Evolutionary conservation across 2,113 vertebrate species (phyloP).

Genomic region (Datnioides undecimradiatus): DNA sequence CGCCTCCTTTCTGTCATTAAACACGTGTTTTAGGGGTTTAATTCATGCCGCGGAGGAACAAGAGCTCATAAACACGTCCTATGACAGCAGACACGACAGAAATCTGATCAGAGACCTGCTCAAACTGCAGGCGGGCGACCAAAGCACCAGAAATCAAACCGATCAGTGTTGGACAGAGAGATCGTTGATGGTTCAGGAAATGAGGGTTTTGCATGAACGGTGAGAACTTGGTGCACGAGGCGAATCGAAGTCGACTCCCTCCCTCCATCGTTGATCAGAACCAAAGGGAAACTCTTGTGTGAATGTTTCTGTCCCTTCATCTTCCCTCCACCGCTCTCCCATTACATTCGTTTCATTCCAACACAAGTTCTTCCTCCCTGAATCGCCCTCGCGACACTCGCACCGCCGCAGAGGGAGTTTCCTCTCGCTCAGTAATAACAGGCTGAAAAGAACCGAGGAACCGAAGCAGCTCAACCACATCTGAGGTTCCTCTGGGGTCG

Average conservation of each 20-base stretch:
- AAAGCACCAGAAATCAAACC: too few species aligned
- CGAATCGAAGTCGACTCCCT: too few species aligned
- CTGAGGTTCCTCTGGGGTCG: constrained; percentile 57
- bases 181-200: too few species aligned
- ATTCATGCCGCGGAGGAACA: too few species aligned
- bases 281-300: not conserved
- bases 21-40: too few species aligned
- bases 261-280: not conserved
- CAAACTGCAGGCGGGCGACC: not conserved
- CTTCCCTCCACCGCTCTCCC: not conserved
- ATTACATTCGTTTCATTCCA: constrained; percentile 26
- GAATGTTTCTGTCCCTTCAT: not conserved
- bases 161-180: too few species aligned
- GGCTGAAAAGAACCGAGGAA: constrained; percentile 16
- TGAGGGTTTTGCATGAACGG: too few species aligned
- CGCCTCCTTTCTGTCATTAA: too few species aligned
- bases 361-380: not conserved
- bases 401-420: constrained; percentile 42
- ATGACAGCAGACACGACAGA: not conserved
- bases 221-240: too few species aligned
- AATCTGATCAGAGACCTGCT: not conserved
- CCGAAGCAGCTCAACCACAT: constrained; percentile 37
- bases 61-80: not conserved
- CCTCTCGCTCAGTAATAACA: constrained; percentile 55
- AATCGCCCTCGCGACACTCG: constrained; percentile 13